phyloP scores from a whole-genome alignment of 1,140 invertebrate genomes.

The Tetramorium parvispinum region DNA sequence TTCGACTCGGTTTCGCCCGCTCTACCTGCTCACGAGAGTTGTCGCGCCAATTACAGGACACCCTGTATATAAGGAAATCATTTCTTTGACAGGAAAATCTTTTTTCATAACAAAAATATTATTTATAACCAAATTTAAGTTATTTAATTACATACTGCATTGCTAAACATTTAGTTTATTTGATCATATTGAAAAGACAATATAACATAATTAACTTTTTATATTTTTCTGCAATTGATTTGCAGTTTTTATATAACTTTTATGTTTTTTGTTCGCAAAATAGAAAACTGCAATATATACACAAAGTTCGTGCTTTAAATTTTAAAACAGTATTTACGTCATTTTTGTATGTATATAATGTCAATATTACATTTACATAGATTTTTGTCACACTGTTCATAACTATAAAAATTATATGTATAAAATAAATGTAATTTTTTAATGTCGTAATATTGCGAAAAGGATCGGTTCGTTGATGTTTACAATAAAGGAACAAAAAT shows the following conservation, averaged over 20 bases:
- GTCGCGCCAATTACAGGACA: too few relatives aligned
- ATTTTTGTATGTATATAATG: background rate
- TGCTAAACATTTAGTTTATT: background rate
- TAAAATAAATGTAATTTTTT: background rate
- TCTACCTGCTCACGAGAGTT: too few relatives aligned
- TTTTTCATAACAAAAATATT: background rate
- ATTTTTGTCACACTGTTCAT: background rate
- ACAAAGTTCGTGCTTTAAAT: background rate
- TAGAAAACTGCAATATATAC: background rate
- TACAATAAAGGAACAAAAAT: background rate
- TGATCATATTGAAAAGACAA: background rate
- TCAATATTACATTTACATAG: background rate
- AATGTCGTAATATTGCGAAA: background rate
- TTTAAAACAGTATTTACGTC: background rate
- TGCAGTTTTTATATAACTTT: background rate
- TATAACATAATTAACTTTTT: background rate
- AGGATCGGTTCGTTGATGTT: background rate
- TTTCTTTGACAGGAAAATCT: too few relatives aligned
- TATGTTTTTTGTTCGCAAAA: background rate
- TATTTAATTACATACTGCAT: background rate
- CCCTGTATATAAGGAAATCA: too few relatives aligned
- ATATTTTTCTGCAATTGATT: background rate
- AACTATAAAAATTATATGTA: background rate
- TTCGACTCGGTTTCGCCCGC: too few relatives aligned
- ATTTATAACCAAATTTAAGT: background rate